These are phyloP conservation scores for Sciurus carolinensis DNA, from an alignment of 2,797 vertebrate genomes.

Conservation along the genomic window DNA sequence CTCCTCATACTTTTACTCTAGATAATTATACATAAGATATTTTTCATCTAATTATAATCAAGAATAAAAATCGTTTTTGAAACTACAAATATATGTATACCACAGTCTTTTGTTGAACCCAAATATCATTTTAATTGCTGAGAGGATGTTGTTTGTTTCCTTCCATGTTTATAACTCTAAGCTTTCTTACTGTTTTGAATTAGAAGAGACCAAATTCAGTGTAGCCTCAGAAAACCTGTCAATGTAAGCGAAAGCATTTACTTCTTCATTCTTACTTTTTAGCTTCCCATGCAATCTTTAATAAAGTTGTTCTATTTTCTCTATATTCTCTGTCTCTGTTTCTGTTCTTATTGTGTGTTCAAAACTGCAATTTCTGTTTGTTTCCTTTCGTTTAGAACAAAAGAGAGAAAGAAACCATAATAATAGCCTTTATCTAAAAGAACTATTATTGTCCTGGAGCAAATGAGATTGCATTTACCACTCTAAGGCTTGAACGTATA, in stretches of 20 bases:
- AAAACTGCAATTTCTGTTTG: slow-evolving; percentile 26
- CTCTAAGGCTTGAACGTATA: slow-evolving; percentile 66
- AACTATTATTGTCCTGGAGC: slow-evolving; percentile 70
- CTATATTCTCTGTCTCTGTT: slow-evolving; percentile 55
- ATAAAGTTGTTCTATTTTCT: slow-evolving; percentile 82
- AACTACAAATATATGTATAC: background rate
- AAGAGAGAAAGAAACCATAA: slow-evolving; percentile 69
- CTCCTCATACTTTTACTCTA: background rate
- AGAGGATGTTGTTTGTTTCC: background rate
- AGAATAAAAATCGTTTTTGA: background rate
- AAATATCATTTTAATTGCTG: slow-evolving; percentile 5
- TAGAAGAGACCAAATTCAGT: slow-evolving; percentile 78
- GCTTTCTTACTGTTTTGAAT: background rate
- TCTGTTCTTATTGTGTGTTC: slow-evolving; percentile 81
- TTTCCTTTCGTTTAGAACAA: slow-evolving; percentile 52
- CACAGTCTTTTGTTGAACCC: background rate
- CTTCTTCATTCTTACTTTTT: slow-evolving; percentile 81
- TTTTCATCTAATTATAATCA: slow-evolving; percentile 86
- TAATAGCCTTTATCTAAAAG: slow-evolving; percentile 86
- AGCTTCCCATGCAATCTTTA: slow-evolving; percentile 83
- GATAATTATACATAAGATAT: background rate
- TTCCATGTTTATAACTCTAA: background rate
- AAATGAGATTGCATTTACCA: slow-evolving; percentile 81
- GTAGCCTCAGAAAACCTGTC: slow-evolving; percentile 82
- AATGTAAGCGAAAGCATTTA: slow-evolving; percentile 75